A percentile compares a stretch with the other conserved stretches of the same genome.
Evolutionary conservation across 2,888 invertebrate species (phyloP).

Genomic region (Cylindroiulus punctatus): DNA sequence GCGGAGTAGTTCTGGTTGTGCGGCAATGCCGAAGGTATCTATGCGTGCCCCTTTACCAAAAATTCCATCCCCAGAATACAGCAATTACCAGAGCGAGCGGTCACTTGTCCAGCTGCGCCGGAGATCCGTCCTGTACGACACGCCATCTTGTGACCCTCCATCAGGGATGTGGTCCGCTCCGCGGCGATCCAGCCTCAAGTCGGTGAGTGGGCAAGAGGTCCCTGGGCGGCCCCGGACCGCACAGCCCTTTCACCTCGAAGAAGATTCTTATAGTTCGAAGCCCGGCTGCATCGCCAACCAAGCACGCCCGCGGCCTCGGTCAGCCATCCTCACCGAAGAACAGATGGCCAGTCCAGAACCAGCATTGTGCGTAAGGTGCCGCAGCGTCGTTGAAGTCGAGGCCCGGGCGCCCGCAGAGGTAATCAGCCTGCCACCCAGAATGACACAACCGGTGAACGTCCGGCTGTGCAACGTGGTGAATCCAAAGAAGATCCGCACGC

Average conservation of each 20-base stretch:
- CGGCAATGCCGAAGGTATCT: neutral
- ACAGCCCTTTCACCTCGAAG: too few species aligned
- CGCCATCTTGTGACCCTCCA: neutral
- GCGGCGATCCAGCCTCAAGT: neutral
- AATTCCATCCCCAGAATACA: neutral
- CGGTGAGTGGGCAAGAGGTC: neutral
- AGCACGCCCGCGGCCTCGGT: neutral
- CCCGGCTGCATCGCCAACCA: neutral
- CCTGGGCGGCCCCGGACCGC: too few species aligned
- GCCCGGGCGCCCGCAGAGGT: neutral
- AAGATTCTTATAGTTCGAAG: neutral
- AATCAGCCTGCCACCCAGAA: neutral
- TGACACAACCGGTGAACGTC: neutral
- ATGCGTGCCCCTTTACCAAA: neutral
- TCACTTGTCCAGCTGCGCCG: neutral
- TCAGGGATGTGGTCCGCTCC: neutral
- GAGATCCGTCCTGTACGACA: neutral
- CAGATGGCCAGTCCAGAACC: neutral
- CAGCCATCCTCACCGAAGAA: neutral
- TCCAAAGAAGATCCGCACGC: neutral
- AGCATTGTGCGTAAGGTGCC: neutral
- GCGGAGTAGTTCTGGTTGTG: neutral
- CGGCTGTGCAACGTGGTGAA: neutral
- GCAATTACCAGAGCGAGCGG: neutral
- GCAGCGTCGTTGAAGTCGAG: neutral